Percentiles rank a stretch among this genome's conserved stretches.
Evolutionary conservation across 2,113 vertebrate species (phyloP).

Genomic region (Sturnus vulgaris): DNA sequence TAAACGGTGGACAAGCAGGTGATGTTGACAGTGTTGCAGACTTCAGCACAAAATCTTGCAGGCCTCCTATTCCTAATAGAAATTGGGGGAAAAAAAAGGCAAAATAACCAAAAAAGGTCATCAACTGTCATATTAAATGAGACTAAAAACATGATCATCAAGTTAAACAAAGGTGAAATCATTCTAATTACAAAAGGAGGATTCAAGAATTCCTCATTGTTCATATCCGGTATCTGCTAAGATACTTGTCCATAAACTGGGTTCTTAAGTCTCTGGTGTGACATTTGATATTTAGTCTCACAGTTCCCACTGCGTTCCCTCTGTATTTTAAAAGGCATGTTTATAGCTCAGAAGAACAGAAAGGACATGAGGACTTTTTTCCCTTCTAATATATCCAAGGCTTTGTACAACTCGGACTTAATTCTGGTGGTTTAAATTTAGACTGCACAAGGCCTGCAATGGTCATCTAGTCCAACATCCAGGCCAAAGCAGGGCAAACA

Average conservation of each 20-base stretch:
- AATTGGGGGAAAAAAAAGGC: background rate
- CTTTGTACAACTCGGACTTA: background rate
- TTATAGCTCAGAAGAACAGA: background rate
- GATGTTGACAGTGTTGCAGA: conserved; percentile 88
- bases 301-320: background rate
- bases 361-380: background rate
- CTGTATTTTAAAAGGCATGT: background rate
- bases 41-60: conserved; percentile 91
- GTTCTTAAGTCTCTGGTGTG: background rate
- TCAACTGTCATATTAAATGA: background rate
- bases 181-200: background rate
- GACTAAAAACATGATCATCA: background rate
- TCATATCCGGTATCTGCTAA: background rate
- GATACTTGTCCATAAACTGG: background rate
- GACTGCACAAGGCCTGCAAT: background rate
- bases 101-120: background rate
- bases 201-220: background rate
- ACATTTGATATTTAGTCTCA: background rate
- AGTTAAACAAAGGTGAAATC: background rate
- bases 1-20: conserved; percentile 87
- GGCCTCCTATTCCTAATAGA: conserved; percentile 86
- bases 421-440: background rate
- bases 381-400: background rate
- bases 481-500: background rate
- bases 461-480: background rate